Percentiles rank a stretch among this genome's conserved stretches.
These are phyloP conservation scores for Zaprionus davidi DNA, from an alignment of 1,140 invertebrate genomes.

Conservation along the genomic window DNA sequence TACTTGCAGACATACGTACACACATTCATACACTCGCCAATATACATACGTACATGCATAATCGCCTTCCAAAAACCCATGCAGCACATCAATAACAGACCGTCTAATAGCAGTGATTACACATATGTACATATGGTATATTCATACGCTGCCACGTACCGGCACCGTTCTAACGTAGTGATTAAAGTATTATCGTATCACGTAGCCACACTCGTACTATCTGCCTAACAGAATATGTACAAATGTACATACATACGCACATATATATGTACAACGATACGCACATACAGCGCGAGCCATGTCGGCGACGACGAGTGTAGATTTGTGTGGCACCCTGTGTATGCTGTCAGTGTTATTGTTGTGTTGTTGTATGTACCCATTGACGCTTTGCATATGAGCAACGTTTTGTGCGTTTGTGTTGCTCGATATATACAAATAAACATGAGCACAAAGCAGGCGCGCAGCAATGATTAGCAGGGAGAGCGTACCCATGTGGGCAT, in stretches of 20 bases:
- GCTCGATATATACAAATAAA: constrained; percentile 83
- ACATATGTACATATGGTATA: background rate
- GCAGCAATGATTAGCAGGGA: constrained; percentile 75
- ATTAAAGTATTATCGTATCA: constrained; percentile 10
- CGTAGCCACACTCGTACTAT: constrained; percentile 11
- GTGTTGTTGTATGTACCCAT: constrained; percentile 52
- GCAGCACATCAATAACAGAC: background rate
- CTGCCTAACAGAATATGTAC: background rate
- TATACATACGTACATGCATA: background rate
- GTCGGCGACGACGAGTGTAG: constrained; percentile 20
- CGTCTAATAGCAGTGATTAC: background rate
- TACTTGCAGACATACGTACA: no score
- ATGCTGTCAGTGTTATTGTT: background rate
- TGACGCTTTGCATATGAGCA: constrained; percentile 65
- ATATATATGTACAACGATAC: background rate
- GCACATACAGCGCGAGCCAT: background rate
- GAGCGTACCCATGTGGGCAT: constrained; percentile 51
- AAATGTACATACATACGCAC: constrained; percentile 3
- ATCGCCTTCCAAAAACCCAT: background rate
- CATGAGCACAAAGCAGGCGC: constrained; percentile 78
- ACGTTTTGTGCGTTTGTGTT: constrained; percentile 74
- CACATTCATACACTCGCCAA: background rate
- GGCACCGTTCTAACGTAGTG: background rate
- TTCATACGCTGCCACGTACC: background rate
- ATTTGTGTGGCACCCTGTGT: constrained; percentile 31